Evolutionary conservation across 64 coral and sea anemone species (phyloP).

Genomic region (Actinia equina): DNA sequence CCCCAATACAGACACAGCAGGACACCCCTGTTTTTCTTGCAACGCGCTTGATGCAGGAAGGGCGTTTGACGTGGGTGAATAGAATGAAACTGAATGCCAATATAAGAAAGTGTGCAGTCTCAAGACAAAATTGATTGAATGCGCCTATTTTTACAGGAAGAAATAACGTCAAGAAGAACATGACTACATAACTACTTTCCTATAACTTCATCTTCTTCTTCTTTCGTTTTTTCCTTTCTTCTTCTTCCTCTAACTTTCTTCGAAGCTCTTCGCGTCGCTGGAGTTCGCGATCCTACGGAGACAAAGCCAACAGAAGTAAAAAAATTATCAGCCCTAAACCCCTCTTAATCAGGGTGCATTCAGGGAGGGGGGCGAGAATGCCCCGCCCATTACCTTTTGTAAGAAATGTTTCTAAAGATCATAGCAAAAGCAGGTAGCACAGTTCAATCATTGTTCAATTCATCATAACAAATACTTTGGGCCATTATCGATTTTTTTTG

Average conservation of each 20-base stretch:
- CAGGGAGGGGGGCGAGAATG: not conserved
- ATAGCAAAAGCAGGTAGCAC: not conserved
- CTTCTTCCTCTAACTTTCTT: constrained; percentile 47
- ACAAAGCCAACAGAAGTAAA: not conserved
- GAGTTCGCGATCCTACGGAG: constrained; percentile 39
- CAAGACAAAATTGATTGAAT: no score
- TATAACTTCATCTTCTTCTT: constrained; percentile 54
- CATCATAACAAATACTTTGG: no score
- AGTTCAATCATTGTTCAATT: no score
- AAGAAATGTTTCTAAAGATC: not conserved
- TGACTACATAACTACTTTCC: not conserved
- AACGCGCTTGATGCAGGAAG: no score
- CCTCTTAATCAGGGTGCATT: not conserved
- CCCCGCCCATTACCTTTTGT: not conserved
- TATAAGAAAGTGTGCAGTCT: no score
- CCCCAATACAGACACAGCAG: no score
- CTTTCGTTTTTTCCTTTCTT: constrained; percentile 61
- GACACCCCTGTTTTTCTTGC: no score
- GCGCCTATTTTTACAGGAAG: no score
- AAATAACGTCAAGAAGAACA: not conserved
- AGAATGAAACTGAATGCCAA: no score
- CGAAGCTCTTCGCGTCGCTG: constrained; percentile 51
- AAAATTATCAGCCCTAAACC: not conserved
- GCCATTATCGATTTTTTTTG: no score
- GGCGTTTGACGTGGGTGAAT: no score